Conservation (phyloP, 2,113 vertebrate genomes). For the Anhinga rufa region DNA sequence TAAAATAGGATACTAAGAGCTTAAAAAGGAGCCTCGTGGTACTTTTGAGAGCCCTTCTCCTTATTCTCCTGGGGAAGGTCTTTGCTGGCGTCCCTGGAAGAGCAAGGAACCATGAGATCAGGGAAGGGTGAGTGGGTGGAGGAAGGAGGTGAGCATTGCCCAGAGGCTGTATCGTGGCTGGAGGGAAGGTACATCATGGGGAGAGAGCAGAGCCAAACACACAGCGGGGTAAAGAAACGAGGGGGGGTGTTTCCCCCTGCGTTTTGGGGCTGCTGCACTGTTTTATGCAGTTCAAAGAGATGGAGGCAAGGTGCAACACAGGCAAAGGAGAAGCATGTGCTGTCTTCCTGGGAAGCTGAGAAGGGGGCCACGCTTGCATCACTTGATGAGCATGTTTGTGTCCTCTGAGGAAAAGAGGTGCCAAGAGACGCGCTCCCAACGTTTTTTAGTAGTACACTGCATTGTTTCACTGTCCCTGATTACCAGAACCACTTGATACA, state of each 20-base stretch:
- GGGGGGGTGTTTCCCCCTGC: not conserved
- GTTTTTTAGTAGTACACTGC: not conserved
- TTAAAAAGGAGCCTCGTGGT: not conserved
- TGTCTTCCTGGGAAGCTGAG: not conserved
- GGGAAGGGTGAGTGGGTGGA: not conserved
- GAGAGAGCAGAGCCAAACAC: not conserved
- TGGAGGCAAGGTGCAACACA: not conserved
- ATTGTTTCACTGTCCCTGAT: not conserved
- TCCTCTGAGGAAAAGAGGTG: not conserved
- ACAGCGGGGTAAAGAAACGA: not conserved
- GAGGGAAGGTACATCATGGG: not conserved
- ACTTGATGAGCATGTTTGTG: not conserved
- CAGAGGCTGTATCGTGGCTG: not conserved
- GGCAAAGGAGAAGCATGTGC: not conserved
- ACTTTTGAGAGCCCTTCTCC: not conserved
- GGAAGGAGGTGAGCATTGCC: not conserved
- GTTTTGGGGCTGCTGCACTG: not conserved
- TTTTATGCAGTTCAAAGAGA: not conserved
- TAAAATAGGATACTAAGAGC: not conserved
- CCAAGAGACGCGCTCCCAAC: not conserved
- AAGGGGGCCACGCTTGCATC: not conserved
- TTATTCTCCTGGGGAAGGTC: not conserved
- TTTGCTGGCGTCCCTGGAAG: not conserved
- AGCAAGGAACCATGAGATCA: not conserved
- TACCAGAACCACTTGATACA: not conserved